Percentiles rank a stretch among this genome's conserved stretches.
Conservation (phyloP, 2,797 vertebrate genomes). For the Graptemys geographica region DNA sequence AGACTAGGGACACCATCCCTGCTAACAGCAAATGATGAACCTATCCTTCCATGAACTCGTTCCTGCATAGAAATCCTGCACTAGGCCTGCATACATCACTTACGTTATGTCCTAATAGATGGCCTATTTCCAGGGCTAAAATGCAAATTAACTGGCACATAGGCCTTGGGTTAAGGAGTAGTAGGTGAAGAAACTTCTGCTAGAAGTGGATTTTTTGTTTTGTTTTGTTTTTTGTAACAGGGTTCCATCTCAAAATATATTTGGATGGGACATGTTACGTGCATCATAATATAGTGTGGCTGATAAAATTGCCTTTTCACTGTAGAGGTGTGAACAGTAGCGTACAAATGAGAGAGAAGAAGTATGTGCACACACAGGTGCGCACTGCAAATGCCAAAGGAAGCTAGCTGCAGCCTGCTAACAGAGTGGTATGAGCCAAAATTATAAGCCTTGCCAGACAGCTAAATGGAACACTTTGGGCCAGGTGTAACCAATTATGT, state of each 20-base stretch:
- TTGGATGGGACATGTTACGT: accelerated
- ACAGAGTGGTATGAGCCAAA: slow-evolving; percentile 46
- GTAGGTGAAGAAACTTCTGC: slow-evolving; percentile 7
- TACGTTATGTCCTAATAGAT: background rate
- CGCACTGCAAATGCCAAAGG: slow-evolving; percentile 5
- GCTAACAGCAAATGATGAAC: no score
- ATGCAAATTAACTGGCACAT: background rate
- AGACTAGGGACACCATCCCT: no score
- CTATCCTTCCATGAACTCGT: no score
- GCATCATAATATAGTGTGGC: accelerated
- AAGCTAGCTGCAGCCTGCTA: slow-evolving; percentile 42
- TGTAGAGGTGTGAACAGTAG: slow-evolving; percentile 7
- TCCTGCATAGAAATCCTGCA: background rate
- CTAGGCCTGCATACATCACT: background rate
- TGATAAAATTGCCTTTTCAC: slow-evolving; percentile 13
- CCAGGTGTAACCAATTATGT: slow-evolving; percentile 66
- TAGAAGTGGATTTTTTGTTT: background rate
- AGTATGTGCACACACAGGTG: background rate
- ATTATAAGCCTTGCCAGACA: slow-evolving; percentile 49
- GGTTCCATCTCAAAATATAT: background rate
- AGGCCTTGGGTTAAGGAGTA: background rate
- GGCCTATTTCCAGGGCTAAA: background rate
- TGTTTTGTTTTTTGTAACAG: background rate
- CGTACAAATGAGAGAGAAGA: slow-evolving; percentile 15
- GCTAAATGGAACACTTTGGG: slow-evolving; percentile 27